Conservation (phyloP, 2,113 vertebrate genomes). For the Acanthisitta chloris region DNA sequence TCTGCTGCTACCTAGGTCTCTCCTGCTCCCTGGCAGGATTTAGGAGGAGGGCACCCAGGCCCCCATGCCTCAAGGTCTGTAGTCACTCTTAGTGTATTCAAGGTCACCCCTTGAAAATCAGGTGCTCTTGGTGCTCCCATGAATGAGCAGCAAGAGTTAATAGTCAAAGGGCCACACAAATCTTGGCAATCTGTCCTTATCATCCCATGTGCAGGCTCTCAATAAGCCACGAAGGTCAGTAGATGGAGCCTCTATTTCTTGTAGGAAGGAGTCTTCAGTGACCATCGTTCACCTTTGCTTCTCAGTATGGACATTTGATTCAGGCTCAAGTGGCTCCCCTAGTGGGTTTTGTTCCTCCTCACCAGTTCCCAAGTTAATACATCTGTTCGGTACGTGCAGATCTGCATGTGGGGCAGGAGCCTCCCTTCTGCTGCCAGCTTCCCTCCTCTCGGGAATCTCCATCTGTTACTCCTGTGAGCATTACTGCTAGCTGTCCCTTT, state of each 20-base stretch:
- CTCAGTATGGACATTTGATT: not conserved
- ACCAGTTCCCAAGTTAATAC: not conserved
- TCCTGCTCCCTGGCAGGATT: too few relatives aligned
- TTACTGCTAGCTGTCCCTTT: not conserved
- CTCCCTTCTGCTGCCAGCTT: not conserved
- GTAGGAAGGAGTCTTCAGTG: not conserved
- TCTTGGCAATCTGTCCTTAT: not conserved
- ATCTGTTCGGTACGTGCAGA: not conserved
- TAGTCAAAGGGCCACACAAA: too few relatives aligned
- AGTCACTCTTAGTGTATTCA: too few relatives aligned
- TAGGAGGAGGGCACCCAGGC: too few relatives aligned
- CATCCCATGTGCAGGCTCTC: not conserved
- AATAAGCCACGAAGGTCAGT: not conserved
- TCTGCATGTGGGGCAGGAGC: not conserved
- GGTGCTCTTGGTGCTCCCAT: too few relatives aligned
- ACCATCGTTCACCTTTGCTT: not conserved
- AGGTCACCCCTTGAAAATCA: too few relatives aligned
- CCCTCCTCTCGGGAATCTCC: not conserved
- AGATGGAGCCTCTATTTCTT: not conserved
- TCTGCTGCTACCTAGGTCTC: too few relatives aligned
- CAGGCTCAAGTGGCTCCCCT: not conserved
- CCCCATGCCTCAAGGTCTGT: too few relatives aligned
- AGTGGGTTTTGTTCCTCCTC: not conserved
- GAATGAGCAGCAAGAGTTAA: too few relatives aligned
- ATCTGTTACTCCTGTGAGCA: not conserved